These are phyloP conservation scores for Mus minutoides DNA, from an alignment of 2,797 vertebrate species.

Conservation along the genomic window DNA sequence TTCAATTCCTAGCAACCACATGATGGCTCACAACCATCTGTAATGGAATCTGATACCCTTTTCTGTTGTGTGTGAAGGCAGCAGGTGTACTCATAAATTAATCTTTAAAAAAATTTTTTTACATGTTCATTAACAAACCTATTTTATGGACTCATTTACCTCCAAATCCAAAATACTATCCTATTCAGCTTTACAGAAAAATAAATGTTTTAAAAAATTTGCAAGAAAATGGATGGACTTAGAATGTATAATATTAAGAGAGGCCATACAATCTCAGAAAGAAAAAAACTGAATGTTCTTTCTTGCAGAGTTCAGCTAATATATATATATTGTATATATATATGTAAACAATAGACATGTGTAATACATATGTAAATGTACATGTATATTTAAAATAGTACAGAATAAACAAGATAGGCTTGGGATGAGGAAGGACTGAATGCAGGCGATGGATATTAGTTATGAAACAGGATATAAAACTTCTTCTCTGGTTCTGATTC, in stretches of 20 bases:
- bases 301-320: neutral
- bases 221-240: neutral
- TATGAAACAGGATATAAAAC: neutral
- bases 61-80: neutral
- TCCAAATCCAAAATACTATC: neutral
- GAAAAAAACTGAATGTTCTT: neutral
- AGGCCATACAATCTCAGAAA: neutral
- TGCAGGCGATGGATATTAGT: neutral
- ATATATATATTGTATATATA: neutral
- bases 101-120: neutral
- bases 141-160: neutral
- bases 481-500: neutral
- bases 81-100: neutral
- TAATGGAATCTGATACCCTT: neutral
- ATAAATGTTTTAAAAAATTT: neutral
- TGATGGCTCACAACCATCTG: neutral
- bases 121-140: neutral
- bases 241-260: neutral
- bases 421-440: neutral
- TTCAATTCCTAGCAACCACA: neutral
- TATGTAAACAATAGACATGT: neutral
- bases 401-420: neutral
- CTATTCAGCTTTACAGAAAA: neutral
- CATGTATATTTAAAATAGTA: neutral
- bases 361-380: too few relatives aligned